Percentiles rank a stretch among this genome's conserved stretches.
phyloP scores from a whole-genome alignment of 2,113 vertebrate species.

The Ia io region DNA sequence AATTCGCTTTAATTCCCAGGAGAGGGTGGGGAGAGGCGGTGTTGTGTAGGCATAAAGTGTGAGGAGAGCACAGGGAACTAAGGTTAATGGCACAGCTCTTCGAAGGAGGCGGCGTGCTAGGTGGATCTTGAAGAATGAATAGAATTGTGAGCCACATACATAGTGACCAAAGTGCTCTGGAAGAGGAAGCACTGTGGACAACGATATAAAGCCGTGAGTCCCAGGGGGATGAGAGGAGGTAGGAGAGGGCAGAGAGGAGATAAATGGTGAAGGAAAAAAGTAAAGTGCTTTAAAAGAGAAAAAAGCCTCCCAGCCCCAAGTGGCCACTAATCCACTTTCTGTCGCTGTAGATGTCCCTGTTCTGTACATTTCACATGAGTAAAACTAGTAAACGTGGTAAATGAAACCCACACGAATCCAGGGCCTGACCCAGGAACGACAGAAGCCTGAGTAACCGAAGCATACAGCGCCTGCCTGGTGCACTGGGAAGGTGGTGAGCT shows the following conservation, averaged over 20 bases:
- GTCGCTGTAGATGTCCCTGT: too few species aligned
- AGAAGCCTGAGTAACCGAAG: not conserved
- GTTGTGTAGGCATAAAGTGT: not conserved
- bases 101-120: not conserved
- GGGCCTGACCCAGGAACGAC: too few species aligned
- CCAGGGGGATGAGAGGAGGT: too few species aligned
- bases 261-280: too few species aligned
- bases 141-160: not conserved
- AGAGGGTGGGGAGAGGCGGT: not conserved
- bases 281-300: too few species aligned
- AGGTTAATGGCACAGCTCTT: not conserved
- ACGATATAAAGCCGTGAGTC: not conserved
- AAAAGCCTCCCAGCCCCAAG: too few species aligned
- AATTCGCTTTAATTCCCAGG: not conserved
- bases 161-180: not conserved
- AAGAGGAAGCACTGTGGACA: not conserved
- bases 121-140: not conserved
- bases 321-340: too few species aligned
- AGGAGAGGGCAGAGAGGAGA: too few species aligned
- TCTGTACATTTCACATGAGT: too few species aligned
- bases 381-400: too few species aligned
- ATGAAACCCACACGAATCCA: not conserved
- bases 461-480: rapidly evolving
- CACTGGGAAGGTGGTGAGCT: rapidly evolving
- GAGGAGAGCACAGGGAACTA: not conserved